Base-by-base conservation (phyloP, 1,140 invertebrate species). In the Drosophila murphyi region DNA sequence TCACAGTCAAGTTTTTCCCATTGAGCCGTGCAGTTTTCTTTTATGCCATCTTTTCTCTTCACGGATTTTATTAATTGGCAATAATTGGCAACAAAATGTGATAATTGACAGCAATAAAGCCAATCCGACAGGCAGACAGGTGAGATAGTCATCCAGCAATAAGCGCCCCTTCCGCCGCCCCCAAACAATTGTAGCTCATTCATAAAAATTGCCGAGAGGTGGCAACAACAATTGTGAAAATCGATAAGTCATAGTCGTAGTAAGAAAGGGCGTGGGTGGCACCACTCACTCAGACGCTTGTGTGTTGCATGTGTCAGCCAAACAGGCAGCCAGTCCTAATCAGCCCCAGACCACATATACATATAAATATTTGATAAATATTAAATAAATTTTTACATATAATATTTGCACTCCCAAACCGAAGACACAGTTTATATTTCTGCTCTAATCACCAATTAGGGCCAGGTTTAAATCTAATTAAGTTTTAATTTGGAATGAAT, bases 21-120 rank as follows among this genome's bases (percentile, higher is more conserved):
- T 54, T 35, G 62, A 41, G 20, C 60, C 61, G 60, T 50, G 6
- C 67, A 41, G 77, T 88, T 72, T 70, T 77, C 29, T 8, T 3
- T 37, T 12, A 29, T 34, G 32, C 43, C 43, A 41, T 4, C 5
- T 65, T 59, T 51, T 52, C 2, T 47, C 39, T 76, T 78, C 56
- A 47, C 32, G 50, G 59, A 47, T 60, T 61, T 28, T 43, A 76
- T 67, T 69, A 75, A 65, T 74, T 72, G 57, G 57, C 63, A 70
- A 31, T 63, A 74, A 70, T 64, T 55, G 59, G 32, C 37, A 69
- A 57, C 76, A 79, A 79, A 65, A 86, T 86, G 82, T 86, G 61
- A 87, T 78, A 82, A 54, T 37, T 43, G 70, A 31, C 3, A 7
- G 28, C 29, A 50, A 35, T 6, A 29, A 51, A 12, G 32, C 35